Percentiles rank a stretch among this genome's conserved stretches.
These are phyloP conservation scores for Rotaria macrura DNA, from an alignment of 2,888 invertebrate genomes.

Conservation along the genomic window DNA sequence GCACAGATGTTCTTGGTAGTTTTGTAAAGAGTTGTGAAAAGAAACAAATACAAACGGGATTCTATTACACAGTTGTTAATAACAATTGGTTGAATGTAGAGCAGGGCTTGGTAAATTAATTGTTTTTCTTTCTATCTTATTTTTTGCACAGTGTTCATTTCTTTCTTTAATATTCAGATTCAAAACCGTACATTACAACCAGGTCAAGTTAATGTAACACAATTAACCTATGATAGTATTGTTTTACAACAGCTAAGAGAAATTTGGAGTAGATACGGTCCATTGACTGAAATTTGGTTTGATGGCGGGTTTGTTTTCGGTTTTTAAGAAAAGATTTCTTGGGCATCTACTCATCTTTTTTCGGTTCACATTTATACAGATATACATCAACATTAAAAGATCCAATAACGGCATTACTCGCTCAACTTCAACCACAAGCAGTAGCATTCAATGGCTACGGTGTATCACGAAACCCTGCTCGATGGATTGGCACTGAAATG, in stretches of 20 bases:
- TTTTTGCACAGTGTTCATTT: no score
- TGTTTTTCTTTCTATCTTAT: no score
- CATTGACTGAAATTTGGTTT: neutral
- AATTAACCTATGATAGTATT: neutral
- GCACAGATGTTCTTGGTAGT: neutral
- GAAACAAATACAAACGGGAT: neutral
- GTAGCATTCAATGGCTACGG: neutral
- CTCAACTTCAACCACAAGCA: neutral
- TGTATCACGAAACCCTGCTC: neutral
- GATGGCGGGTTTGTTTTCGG: neutral
- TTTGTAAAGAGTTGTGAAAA: neutral
- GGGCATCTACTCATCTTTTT: neutral
- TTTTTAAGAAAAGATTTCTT: neutral
- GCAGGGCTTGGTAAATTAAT: neutral
- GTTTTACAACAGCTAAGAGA: neutral
- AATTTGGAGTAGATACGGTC: neutral
- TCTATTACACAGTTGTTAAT: neutral
- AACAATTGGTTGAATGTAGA: neutral
- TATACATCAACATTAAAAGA: neutral
- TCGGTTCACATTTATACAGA: neutral
- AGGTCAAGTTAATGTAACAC: neutral
- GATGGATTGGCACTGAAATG: conserved; percentile 7
- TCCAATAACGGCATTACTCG: neutral
- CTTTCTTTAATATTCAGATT: neutral
- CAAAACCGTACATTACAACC: neutral